Base-by-base conservation (phyloP, 2,797 vertebrate genomes). In the Myotis planiceps region DNA sequence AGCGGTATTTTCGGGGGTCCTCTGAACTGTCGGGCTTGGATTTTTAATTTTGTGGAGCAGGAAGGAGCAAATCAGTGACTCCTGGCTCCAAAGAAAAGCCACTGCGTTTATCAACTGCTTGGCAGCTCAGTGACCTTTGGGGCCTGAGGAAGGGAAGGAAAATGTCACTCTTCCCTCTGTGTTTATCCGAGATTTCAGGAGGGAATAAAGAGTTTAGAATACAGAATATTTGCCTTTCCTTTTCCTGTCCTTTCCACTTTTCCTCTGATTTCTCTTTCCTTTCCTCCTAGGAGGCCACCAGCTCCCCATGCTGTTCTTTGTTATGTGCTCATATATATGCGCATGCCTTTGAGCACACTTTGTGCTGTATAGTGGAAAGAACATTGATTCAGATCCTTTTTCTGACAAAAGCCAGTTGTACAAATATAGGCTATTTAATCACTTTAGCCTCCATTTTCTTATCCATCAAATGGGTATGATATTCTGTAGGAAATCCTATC, bases 21-120 rank as follows among this genome's bases (percentile, higher is more conserved):
- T 98, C 97, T 99, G 98, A 98, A 98, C 98, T 98, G 97, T 97
- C 45, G 32, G 96, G 96, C 97, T 95, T 97, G 97, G 98, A 98
- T 98, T 98, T 98, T 98, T 98, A 98, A 98, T 98, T 98, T 99
- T 98, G 97, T 93, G 92, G 96, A 96, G 88, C 98, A 99, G 98
- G 98, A 98, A 98, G 97, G 97, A 98, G 98, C 98, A 98, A 98
- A 98, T 98, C 98, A 98, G 98, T 98, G 98, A 98, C 98, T 98
- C 95, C 97, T 97, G 98, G 97, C 98, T 98, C 98, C 97, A 97
- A 97, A 97, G 93, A 68, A 97, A 98, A 98, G 90, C 97, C 98
- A 98, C 95, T 96, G 96, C 98, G 98, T 98, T 98, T 98, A 98
- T 98, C 98, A 98, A 98, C 97, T 97, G 92, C 96, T 98, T 97